Evolutionary conservation across 1,140 invertebrate genomes (phyloP), one percentile per base, ranked within the genome.

Genomic region (Asobara japonica): DNA sequence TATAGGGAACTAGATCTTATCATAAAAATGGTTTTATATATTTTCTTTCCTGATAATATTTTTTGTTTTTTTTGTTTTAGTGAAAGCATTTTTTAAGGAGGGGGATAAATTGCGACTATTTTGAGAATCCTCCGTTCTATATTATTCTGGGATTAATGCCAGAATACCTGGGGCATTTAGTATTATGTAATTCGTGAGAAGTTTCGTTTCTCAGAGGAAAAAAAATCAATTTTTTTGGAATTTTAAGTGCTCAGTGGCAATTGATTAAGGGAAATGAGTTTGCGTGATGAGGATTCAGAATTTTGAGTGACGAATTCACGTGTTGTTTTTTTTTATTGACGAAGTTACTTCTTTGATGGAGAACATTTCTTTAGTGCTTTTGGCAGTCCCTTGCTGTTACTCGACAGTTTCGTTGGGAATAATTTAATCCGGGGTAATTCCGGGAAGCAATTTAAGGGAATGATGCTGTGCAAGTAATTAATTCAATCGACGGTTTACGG

Each of bases 111-210:
- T 7, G 51, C 25, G 25, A 56, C 51, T 56, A 56, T 56, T 56
- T 56, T 56, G 51, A 27, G 51, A 56, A 56, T 56, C 1, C 22
- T 22, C 22, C 51, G 22, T 22, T 56, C 51, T 22, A 56, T 10
- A 56, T 56, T 56, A 56, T 56, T 56, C 51, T 56, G 20, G 51
- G 5, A 25, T 22, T 22, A 56, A 56, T 56, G 51, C 51, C 51
- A 56, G 25, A 45, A 25, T 25, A 56, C 51, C 22, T 56, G 20
- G 41, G 41, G 22, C 51, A 56, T 56, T 56, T 22, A 25, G 13
- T 3, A 56, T 56, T 56, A 56, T 56, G 18, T 56, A 56, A 56
- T 22, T 25, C 51, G 5, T 13, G 22, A 22, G 51, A 56, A 56
- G 25, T 18, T 56, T 56, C 13, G 10, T 6, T 56, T 56, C 25